These are phyloP conservation scores for Meloidogyne hapla DNA, from an alignment of 1,140 invertebrate genomes.

Conservation along the genomic window DNA sequence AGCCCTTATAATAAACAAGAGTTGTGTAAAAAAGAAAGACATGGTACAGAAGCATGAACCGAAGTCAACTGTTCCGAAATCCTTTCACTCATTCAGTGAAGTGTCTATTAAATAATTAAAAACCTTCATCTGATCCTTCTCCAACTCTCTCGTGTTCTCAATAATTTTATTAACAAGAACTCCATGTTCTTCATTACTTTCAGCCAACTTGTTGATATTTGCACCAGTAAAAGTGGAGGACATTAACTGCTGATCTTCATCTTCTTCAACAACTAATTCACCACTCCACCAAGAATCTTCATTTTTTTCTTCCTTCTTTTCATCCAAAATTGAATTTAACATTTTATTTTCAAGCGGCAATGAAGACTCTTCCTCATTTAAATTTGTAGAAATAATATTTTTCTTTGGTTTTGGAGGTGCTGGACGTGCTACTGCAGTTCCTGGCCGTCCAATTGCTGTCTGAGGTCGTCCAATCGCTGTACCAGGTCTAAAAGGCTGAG, in stretches of 20 bases:
- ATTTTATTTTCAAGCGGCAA: neutral
- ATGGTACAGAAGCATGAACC: too few species aligned
- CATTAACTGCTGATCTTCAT: conserved; percentile 38
- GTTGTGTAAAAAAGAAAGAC: too few species aligned
- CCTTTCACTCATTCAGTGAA: neutral
- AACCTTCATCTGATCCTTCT: conserved; percentile 37
- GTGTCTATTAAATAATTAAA: neutral
- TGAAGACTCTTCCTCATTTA: neutral
- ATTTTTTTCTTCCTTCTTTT: conserved; percentile 26
- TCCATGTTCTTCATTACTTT: conserved; percentile 37
- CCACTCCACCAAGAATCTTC: conserved; percentile 9
- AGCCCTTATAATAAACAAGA: too few species aligned
- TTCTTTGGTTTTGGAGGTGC: conserved; percentile 52
- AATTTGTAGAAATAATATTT: conserved; percentile 20
- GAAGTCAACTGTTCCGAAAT: too few species aligned
- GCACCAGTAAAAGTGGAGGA: conserved; percentile 9
- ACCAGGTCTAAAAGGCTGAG: conserved; percentile 10
- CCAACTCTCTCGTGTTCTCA: conserved; percentile 46
- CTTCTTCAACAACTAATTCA: conserved; percentile 50
- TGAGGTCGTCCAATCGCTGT: conserved; percentile 47
- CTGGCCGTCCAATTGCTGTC: conserved; percentile 48
- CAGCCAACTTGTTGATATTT: conserved; percentile 31
- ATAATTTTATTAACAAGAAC: conserved; percentile 49
- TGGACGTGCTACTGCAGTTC: conserved; percentile 44
- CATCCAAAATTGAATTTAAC: conserved; percentile 42